Evolutionary conservation across 2,113 vertebrate genomes (phyloP).

Genomic region (Alethe castanea): DNA sequence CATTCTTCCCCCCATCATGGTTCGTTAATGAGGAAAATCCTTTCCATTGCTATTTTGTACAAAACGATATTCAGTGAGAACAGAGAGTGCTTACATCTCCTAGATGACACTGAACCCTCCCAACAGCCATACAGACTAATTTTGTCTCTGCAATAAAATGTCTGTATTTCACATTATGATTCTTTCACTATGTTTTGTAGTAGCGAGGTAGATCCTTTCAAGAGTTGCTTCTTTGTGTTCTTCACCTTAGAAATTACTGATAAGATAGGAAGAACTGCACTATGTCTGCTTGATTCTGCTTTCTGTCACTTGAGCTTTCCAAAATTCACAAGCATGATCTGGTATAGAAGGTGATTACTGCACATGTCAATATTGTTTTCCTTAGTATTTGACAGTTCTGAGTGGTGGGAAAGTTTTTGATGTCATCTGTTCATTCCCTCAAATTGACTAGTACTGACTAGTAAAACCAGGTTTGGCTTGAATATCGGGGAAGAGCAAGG

Average conservation of each 20-base stretch:
- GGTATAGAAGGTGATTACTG: background rate
- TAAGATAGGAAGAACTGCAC: background rate
- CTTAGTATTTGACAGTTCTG: background rate
- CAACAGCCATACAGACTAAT: background rate
- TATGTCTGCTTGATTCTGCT: background rate
- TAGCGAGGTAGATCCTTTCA: background rate
- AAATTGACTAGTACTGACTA: background rate
- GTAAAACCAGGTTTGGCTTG: background rate
- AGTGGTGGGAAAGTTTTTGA: background rate
- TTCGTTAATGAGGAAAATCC: slow-evolving; percentile 21
- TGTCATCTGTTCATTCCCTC: background rate
- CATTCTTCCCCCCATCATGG: background rate
- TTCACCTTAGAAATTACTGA: background rate
- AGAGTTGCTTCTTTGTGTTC: background rate
- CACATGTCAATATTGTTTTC: background rate
- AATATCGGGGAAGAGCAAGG: background rate
- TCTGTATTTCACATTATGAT: background rate
- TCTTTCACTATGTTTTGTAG: background rate
- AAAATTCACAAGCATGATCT: background rate
- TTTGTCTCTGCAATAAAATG: background rate
- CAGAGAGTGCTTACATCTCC: background rate
- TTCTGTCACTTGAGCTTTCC: background rate
- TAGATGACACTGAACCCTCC: background rate
- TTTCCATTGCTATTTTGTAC: slow-evolving; percentile 12
- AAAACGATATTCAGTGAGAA: background rate